These are phyloP conservation scores for Propithecus coquereli DNA, from an alignment of 2,113 vertebrate species.

Conservation along the genomic window DNA sequence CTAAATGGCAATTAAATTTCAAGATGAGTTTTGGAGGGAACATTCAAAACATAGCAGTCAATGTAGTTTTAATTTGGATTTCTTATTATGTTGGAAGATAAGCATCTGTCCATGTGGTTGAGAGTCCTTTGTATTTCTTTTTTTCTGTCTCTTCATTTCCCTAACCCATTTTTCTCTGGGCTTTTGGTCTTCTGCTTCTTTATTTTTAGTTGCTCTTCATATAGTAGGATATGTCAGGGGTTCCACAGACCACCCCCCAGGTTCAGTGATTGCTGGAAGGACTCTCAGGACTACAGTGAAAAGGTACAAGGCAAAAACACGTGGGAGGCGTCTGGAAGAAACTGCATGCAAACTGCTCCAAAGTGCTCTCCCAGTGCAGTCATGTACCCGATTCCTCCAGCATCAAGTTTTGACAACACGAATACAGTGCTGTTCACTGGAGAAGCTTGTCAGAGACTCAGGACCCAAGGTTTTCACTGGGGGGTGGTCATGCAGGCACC, in stretches of 20 bases:
- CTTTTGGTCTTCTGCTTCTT: not conserved
- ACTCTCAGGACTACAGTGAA: not conserved
- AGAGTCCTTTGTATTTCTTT: not conserved
- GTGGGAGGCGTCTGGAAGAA: not conserved
- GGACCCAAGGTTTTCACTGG: not conserved
- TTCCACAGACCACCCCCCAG: not conserved
- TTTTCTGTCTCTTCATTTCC: not conserved
- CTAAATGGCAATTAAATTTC: not conserved
- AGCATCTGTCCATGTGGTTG: not conserved
- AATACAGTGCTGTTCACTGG: not conserved
- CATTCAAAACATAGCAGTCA: not conserved
- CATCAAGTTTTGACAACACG: fast-evolving
- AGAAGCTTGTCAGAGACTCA: not conserved
- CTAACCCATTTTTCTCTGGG: not conserved
- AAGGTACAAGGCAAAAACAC: not conserved
- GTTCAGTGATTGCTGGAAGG: not conserved
- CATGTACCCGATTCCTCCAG: no score
- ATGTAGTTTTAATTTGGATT: not conserved
- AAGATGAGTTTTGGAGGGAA: not conserved
- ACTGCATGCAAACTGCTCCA: not conserved
- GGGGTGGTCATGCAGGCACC: not conserved
- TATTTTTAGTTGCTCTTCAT: slow-evolving; percentile 21
- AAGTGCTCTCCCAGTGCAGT: not conserved
- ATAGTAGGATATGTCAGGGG: not conserved
- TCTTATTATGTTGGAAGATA: not conserved